Conservation (phyloP, 2,888 invertebrate genomes). For the Pristionchus maxplancki region DNA sequence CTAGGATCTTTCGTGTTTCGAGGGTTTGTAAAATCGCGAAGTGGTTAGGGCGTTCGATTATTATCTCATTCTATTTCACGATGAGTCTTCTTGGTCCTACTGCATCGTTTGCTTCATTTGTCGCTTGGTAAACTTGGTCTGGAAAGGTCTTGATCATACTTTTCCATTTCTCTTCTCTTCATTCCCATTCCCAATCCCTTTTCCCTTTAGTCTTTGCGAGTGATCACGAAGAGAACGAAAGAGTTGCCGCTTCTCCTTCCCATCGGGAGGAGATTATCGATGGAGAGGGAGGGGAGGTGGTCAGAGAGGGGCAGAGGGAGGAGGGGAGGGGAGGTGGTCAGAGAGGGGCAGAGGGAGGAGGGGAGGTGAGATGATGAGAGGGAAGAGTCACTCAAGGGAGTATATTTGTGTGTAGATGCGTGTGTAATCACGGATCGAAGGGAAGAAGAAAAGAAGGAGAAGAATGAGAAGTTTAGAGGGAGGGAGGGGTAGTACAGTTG, state of each 20-base stretch:
- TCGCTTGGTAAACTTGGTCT: no score
- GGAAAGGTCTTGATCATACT: background rate
- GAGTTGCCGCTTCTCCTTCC: conserved; percentile 11
- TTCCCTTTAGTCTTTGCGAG: background rate
- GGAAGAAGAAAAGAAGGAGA: conserved; percentile 28
- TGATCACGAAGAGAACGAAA: conserved; percentile 22
- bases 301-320: background rate
- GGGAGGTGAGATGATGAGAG: conserved; percentile 45
- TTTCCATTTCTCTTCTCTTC: background rate
- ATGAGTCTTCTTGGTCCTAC: no score
- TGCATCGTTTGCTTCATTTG: no score
- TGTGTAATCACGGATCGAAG: conserved; percentile 41
- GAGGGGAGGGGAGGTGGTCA: background rate
- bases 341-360: conserved; percentile 12
- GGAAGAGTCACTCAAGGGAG: conserved; percentile 24
- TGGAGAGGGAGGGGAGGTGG: conserved; percentile 3
- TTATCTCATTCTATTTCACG: background rate
- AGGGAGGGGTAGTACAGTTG: conserved; percentile 27
- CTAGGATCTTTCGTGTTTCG: background rate
- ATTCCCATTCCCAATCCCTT: background rate
- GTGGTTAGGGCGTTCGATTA: background rate
- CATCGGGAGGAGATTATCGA: conserved; percentile 4
- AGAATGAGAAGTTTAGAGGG: conserved; percentile 17
- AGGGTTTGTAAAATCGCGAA: no score
- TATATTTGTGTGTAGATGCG: conserved; percentile 44